These are phyloP conservation scores for Glossosoma conforme DNA, from an alignment of 1,140 invertebrate genomes.

Conservation along the genomic window DNA sequence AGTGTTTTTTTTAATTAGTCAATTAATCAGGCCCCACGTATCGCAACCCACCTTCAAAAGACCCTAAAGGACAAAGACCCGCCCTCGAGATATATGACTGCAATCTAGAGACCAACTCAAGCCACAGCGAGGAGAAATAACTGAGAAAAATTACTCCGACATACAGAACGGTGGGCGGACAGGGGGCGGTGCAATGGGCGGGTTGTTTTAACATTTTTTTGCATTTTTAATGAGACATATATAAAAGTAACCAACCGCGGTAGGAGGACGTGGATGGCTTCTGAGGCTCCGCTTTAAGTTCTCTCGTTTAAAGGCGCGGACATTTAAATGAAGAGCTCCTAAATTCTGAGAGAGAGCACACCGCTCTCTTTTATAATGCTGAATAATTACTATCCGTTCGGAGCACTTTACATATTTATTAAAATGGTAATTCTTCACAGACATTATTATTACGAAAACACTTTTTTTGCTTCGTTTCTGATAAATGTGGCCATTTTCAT, in stretches of 20 bases:
- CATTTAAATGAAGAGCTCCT: slow-evolving; percentile 2
- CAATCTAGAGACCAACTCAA: slow-evolving; percentile 15
- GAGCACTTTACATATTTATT: too few relatives aligned
- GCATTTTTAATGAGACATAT: slow-evolving; percentile 19
- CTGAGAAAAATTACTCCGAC: slow-evolving; percentile 16
- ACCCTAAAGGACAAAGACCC: not conserved
- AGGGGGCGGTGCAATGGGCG: not conserved
- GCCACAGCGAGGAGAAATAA: slow-evolving; percentile 11
- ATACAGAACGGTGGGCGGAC: not conserved
- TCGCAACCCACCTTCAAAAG: too few relatives aligned
- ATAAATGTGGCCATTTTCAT: too few relatives aligned
- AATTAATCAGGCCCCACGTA: too few relatives aligned
- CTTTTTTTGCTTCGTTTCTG: too few relatives aligned
- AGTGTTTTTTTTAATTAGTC: too few relatives aligned
- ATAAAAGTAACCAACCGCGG: slow-evolving; percentile 9
- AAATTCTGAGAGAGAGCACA: too few relatives aligned
- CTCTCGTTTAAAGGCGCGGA: slow-evolving; percentile 9
- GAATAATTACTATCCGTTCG: too few relatives aligned
- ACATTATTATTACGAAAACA: too few relatives aligned
- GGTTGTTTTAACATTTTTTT: slow-evolving; percentile 10
- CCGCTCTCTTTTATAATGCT: too few relatives aligned
- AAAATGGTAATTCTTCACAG: too few relatives aligned
- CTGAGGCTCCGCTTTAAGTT: slow-evolving; percentile 14
- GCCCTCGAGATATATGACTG: slow-evolving; percentile 16
- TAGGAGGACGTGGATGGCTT: not conserved